Evolutionary conservation across 2,113 vertebrate species (phyloP), one percentile per base, ranked within the genome.

Genomic region (Malurus elegans): DNA sequence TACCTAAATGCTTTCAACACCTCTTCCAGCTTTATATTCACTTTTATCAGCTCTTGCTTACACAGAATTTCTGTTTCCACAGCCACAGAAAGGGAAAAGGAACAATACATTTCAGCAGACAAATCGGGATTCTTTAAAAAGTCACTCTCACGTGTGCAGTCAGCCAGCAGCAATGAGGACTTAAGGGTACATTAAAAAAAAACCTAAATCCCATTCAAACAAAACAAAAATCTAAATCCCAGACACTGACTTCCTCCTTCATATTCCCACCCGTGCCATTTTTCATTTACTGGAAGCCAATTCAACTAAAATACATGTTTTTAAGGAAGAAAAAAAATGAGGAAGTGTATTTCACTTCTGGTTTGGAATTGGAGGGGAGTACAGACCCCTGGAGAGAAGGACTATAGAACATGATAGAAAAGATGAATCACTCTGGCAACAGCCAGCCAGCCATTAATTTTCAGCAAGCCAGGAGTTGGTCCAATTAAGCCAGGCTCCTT

Each of bases 401-500:
- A 91, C 96, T 95, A 73, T 56, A 87, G 81, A 92, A 96, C 84
- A 95, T 86, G 96, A 95, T 94, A 92, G 92, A 96, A 93, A 94
- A 97, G 96, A 97, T 96, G 96, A 96, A 97, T 97, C 93, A 90
- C 90, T 96, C 88, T 69, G 92, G 95, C 95, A 96, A 83, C 93
- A 96, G 95, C 86, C 95, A 96, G 92, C 74, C 96, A 92, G 94
- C 92, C 93, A 95, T 94, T 96, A 96, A 96, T 97, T 97, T 96
- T 93, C 86, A 95, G 92, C 80, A 92, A 94, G 95, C 88, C 92
- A 96, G 96, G 95, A 97, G 96, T 67, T 87, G 94, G 96, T 93
- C 94, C 96, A 96, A 93, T 97, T 97, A 97, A 95, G 81, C 60
- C 90, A 79, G 86, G 88, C 26, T 96, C 90, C 92, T 95, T 92